These are phyloP conservation scores for Phylloscopus trochilus DNA, from an alignment of 2,113 vertebrate genomes.

Conservation along the genomic window DNA sequence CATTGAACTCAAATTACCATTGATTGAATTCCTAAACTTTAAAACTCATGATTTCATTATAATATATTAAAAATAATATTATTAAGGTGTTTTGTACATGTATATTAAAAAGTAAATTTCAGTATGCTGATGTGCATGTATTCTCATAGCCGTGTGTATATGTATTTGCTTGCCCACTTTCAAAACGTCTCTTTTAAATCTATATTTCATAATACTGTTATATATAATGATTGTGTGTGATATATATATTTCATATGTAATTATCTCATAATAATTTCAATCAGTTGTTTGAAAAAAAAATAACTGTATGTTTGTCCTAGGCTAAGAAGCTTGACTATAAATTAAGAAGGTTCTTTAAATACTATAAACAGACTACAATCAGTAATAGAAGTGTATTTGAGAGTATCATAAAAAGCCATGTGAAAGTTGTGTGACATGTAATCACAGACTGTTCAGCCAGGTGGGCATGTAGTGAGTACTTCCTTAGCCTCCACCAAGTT, in stretches of 20 bases:
- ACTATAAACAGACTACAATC: not conserved
- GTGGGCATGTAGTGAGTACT: not conserved
- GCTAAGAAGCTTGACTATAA: not conserved
- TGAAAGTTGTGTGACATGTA: not conserved
- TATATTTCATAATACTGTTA: not conserved
- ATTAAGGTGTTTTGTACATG: not conserved
- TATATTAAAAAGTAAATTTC: accelerated
- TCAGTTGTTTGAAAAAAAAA: not conserved
- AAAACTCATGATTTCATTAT: not conserved
- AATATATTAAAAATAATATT: not conserved
- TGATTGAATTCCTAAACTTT: not conserved
- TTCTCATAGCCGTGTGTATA: not conserved
- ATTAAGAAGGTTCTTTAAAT: not conserved
- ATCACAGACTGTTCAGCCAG: not conserved
- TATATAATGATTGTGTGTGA: not conserved
- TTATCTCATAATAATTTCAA: not conserved
- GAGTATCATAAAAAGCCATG: not conserved
- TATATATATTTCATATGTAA: not conserved
- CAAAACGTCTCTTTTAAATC: not conserved
- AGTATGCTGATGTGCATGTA: accelerated
- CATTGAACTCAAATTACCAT: not conserved
- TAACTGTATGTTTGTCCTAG: not conserved
- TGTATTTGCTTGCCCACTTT: not conserved
- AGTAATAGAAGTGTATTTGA: not conserved
- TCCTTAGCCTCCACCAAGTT: not conserved